Evolutionary conservation across 2,888 invertebrate species (phyloP).

Genomic region (Pseudoips prasinana): DNA sequence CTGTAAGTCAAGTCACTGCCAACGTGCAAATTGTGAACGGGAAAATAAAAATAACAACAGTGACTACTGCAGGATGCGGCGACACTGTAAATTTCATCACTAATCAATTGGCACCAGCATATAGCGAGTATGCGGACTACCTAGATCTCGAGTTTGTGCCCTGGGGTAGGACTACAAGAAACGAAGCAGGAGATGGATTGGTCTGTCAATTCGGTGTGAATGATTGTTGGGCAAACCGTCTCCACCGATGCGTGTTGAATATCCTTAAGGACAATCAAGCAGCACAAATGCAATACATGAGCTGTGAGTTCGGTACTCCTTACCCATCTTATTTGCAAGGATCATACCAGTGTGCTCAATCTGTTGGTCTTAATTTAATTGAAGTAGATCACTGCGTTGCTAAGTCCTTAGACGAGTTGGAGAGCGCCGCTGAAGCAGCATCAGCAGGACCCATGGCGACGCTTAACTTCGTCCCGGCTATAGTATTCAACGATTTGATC

Average conservation of each 20-base stretch:
- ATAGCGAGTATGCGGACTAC: conserved; percentile 49
- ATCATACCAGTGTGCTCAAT: conserved; percentile 53
- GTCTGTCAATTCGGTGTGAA: conserved; percentile 51
- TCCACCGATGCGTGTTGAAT: conserved; percentile 63
- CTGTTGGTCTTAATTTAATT: conserved; percentile 48
- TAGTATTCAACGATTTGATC: conserved; percentile 53
- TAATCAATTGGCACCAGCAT: conserved; percentile 46
- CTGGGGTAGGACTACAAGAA: conserved; percentile 62
- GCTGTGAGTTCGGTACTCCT: conserved; percentile 58
- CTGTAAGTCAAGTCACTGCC: conserved; percentile 21
- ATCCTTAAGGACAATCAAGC: conserved; percentile 49
- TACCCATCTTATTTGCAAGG: conserved; percentile 41
- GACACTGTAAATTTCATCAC: conserved; percentile 57
- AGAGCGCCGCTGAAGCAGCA: conserved; percentile 44
- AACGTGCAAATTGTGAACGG: conserved; percentile 52
- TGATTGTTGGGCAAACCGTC: conserved; percentile 70
- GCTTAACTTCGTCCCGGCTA: conserved; percentile 56
- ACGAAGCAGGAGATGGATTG: conserved; percentile 37
- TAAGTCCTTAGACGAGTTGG: conserved; percentile 48
- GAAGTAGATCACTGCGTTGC: conserved; percentile 56
- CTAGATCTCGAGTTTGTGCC: conserved; percentile 66
- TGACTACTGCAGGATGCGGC: conserved; percentile 59
- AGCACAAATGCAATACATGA: conserved; percentile 60
- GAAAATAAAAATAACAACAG: conserved; percentile 56
- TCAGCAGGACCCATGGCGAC: conserved; percentile 41